phyloP scores from a whole-genome alignment of 2,113 vertebrate genomes.

The Sphaerodactylus townsendi region DNA sequence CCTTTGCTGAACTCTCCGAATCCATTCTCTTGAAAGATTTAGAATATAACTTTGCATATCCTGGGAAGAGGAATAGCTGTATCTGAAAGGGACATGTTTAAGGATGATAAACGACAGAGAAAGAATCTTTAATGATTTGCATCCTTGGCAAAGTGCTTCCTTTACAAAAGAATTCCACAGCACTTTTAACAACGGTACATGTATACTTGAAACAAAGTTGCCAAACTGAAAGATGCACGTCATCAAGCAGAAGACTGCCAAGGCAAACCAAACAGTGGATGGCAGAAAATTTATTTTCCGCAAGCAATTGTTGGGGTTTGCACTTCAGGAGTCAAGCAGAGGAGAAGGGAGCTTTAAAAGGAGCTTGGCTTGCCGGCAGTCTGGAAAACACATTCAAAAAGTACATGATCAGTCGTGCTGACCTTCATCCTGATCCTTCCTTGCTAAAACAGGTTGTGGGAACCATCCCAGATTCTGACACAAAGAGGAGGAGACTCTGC shows the following conservation, averaged over 20 bases:
- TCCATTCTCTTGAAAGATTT: not conserved
- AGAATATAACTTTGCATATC: not conserved
- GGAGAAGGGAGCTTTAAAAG: too few relatives aligned
- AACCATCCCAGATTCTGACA: not conserved
- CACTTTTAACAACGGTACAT: not conserved
- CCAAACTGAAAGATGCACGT: not conserved
- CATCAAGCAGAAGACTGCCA: not conserved
- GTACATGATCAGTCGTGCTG: too few relatives aligned
- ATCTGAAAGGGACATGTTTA: not conserved
- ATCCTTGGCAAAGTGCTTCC: not conserved
- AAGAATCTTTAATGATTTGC: not conserved
- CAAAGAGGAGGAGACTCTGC: too few relatives aligned
- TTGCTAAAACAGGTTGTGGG: too few relatives aligned
- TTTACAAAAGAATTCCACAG: not conserved
- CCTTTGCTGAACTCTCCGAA: not conserved
- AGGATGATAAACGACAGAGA: not conserved
- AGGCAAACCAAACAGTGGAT: not conserved
- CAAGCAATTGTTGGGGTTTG: not conserved
- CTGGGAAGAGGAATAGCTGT: not conserved
- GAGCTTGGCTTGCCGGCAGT: too few relatives aligned
- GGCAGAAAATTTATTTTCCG: too few relatives aligned
- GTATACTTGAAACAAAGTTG: not conserved
- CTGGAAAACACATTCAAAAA: too few relatives aligned
- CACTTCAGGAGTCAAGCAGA: not conserved
- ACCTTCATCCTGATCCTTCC: too few relatives aligned